Percentiles rank a stretch among this genome's conserved stretches.
phyloP scores from a whole-genome alignment of 1,140 invertebrate species.

The Liolophura sinensis region DNA sequence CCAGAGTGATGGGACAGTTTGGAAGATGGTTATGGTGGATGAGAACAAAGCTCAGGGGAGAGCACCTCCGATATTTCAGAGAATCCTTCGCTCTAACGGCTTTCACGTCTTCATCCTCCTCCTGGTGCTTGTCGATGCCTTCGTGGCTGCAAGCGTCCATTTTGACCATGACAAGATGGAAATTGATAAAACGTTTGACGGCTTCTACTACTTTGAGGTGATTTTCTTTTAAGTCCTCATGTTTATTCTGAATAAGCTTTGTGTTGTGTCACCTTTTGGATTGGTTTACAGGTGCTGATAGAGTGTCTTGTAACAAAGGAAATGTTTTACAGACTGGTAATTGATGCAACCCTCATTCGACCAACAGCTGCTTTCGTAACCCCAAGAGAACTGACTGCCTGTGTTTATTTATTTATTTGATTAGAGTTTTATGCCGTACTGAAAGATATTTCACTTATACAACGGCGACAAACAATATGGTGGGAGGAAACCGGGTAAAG shows the following conservation, averaged over 20 bases:
- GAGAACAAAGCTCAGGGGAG: conserved; percentile 90
- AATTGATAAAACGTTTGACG: conserved; percentile 74
- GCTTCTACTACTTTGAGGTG: conserved; percentile 94
- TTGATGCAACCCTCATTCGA: neutral
- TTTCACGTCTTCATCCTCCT: conserved; percentile 90
- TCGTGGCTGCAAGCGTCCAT: conserved; percentile 94
- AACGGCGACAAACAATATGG: too few relatives aligned
- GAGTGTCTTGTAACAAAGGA: neutral
- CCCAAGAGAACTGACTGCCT: too few relatives aligned
- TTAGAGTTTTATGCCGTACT: too few relatives aligned
- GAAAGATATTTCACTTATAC: too few relatives aligned
- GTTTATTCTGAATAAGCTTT: too few relatives aligned
- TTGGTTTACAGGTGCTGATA: neutral
- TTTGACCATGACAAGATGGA: conserved; percentile 87
- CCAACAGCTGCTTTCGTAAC: too few relatives aligned
- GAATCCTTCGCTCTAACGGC: conserved; percentile 83
- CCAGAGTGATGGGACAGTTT: conserved; percentile 62
- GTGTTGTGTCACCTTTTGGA: neutral
- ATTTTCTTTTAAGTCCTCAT: neutral
- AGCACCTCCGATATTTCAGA: conserved; percentile 81
- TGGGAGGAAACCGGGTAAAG: too few relatives aligned
- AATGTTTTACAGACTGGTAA: neutral
- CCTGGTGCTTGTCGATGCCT: conserved; percentile 92
- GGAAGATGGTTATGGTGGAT: conserved; percentile 93
- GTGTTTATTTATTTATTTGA: too few relatives aligned